A percentile compares a stretch with the other conserved stretches of the same genome.
These are phyloP conservation scores for Leucophenga montana DNA, from an alignment of 2,888 invertebrate genomes.

Conservation along the genomic window DNA sequence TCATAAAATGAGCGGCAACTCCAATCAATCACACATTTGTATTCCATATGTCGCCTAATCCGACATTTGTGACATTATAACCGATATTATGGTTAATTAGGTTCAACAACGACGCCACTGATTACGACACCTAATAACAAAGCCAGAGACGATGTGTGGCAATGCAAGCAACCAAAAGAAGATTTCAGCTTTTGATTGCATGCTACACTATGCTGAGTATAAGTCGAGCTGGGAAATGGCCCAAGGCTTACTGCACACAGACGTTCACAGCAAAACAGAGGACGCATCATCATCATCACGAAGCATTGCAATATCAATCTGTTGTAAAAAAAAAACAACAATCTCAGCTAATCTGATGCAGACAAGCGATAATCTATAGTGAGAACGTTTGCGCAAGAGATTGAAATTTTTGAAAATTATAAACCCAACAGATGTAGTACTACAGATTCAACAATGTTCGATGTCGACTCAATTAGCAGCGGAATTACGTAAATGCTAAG, in stretches of 20 bases:
- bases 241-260: neutral
- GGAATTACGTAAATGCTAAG: conserved; percentile 52
- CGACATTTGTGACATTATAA: conserved; percentile 65
- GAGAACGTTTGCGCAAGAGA: neutral
- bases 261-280: neutral
- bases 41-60: conserved; percentile 42
- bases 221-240: neutral
- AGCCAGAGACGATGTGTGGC: conserved; percentile 18
- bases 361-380: conserved; percentile 49
- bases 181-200: neutral
- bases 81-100: conserved; percentile 63
- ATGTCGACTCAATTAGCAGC: conserved; percentile 51
- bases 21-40: neutral
- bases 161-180: neutral
- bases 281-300: neutral
- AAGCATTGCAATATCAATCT: conserved; percentile 4
- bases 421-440: conserved; percentile 22
- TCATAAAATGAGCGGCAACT: conserved; percentile 7
- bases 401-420: neutral
- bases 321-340: conserved; percentile 29
- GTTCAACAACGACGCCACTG: conserved; percentile 60
- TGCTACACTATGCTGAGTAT: neutral
- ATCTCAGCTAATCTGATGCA: conserved; percentile 57
- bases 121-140: conserved; percentile 65
- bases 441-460: neutral